Evolutionary conservation across 2,113 vertebrate genomes (phyloP).

Genomic region (Salvelinus namaycush): DNA sequence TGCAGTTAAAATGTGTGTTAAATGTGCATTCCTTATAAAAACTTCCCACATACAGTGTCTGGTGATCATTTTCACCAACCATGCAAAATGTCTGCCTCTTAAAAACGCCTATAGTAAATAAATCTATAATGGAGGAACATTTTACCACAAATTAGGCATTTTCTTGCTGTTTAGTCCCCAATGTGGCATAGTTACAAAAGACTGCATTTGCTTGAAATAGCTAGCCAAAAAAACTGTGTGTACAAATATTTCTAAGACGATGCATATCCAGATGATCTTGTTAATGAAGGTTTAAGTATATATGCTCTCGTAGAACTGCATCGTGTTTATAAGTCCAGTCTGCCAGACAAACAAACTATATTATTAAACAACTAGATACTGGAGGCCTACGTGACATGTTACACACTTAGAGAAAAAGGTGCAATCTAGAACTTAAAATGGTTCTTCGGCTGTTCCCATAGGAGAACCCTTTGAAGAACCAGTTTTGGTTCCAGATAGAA

Average conservation of each 20-base stretch:
- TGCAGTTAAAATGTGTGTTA: slow-evolving; percentile 27
- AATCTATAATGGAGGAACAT: slow-evolving; percentile 2
- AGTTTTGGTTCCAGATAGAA: too few species aligned
- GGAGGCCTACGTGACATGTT: too few species aligned
- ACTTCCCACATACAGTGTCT: slow-evolving; percentile 35
- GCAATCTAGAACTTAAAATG: too few species aligned
- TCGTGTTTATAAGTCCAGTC: not conserved
- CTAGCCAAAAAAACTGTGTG: too few species aligned
- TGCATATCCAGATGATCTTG: not conserved
- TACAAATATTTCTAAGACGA: not conserved
- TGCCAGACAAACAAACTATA: not conserved
- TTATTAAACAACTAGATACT: too few species aligned
- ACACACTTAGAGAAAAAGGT: too few species aligned
- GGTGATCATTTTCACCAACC: slow-evolving; percentile 41
- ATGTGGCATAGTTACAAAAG: not conserved
- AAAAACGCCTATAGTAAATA: slow-evolving; percentile 30
- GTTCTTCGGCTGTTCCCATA: too few species aligned
- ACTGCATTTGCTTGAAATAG: not conserved
- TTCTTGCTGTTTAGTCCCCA: not conserved
- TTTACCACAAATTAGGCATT: not conserved
- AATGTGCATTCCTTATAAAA: slow-evolving; percentile 33
- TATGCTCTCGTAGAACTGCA: too few species aligned
- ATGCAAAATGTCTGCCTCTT: slow-evolving; percentile 30
- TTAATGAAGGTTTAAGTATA: not conserved
- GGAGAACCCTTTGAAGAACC: too few species aligned